phyloP scores from a whole-genome alignment of 2,888 invertebrate species.

The Troides oblongomaculatus region DNA sequence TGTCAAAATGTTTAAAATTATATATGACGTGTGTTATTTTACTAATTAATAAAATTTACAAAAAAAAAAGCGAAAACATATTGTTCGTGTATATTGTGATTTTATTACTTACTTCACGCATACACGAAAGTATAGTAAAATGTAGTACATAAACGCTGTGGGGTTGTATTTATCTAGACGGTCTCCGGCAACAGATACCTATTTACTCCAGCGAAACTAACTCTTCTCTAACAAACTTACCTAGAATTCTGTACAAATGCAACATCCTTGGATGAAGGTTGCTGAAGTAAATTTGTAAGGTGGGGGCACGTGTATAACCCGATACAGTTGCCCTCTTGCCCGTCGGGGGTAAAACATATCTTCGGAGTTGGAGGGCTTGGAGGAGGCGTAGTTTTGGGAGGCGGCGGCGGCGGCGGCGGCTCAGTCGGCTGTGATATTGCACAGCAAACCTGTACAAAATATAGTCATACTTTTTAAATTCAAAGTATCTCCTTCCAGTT shows the following conservation, averaged over 20 bases:
- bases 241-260: constrained; percentile 38
- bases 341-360: constrained; percentile 44
- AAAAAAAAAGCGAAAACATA: too few species aligned
- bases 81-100: too few species aligned
- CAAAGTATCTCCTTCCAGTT: too few species aligned
- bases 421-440: constrained; percentile 32
- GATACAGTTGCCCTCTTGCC: constrained; percentile 41
- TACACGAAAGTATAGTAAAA: too few species aligned
- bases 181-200: too few species aligned
- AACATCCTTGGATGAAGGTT: constrained; percentile 24
- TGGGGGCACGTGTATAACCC: constrained; percentile 41
- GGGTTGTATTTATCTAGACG: too few species aligned
- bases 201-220: too few species aligned
- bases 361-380: background rate
- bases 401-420: constrained; percentile 8
- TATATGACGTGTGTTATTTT: too few species aligned
- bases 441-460: constrained; percentile 52
- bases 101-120: too few species aligned
- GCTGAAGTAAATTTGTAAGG: constrained; percentile 35
- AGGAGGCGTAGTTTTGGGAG: background rate
- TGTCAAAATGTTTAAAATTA: too few species aligned
- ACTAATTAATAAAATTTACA: too few species aligned
- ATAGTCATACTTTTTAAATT: background rate
- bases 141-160: too few species aligned
- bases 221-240: constrained; percentile 27